A percentile compares a stretch with the other conserved stretches of the same genome.
Evolutionary conservation across 2,888 invertebrate species (phyloP).

Genomic region (Heliconius hortense): DNA sequence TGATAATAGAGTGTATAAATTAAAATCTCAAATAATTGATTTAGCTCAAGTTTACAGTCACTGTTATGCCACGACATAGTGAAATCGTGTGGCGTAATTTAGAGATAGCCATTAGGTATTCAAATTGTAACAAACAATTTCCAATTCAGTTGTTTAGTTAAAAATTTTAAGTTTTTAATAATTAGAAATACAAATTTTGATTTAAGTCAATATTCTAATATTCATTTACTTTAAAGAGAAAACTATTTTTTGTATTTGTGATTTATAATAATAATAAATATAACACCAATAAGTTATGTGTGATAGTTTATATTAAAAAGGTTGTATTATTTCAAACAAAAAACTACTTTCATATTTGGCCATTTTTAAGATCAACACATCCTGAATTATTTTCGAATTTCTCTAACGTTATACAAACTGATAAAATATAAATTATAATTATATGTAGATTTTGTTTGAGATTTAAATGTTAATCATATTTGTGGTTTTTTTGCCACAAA

Average conservation of each 20-base stretch:
- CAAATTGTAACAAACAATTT: background rate
- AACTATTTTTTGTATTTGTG: no score
- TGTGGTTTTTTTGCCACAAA: no score
- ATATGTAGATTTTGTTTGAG: no score
- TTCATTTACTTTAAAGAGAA: background rate
- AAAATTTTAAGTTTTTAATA: background rate
- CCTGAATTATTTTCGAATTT: no score
- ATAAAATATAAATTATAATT: background rate
- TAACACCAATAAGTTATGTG: no score
- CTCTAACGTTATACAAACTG: background rate
- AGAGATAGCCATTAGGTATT: background rate
- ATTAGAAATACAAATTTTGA: background rate
- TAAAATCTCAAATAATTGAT: background rate
- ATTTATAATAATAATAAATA: no score
- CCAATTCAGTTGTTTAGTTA: background rate
- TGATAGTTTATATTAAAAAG: background rate
- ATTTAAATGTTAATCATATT: no score
- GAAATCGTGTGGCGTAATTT: background rate
- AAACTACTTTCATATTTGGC: background rate
- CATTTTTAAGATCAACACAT: background rate
- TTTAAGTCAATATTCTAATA: background rate
- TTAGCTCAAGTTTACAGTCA: background rate
- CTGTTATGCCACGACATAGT: background rate
- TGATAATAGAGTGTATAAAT: background rate
- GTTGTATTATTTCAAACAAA: background rate